phyloP scores from a whole-genome alignment of 2,113 vertebrate species.

The Xerus inauris region DNA sequence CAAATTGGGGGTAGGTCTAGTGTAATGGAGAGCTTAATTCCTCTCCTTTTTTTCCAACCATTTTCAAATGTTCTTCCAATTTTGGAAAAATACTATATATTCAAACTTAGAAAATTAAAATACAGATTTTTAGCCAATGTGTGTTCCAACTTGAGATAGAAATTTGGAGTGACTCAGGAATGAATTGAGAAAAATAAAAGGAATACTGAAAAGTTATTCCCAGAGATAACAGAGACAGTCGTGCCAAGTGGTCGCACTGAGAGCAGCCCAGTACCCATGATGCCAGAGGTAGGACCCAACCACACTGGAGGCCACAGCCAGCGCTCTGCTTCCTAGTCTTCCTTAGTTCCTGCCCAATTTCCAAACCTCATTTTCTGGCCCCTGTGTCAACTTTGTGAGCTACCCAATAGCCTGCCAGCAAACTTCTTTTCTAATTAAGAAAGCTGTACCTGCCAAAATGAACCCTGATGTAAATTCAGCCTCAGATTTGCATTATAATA shows the following conservation, averaged over 20 bases:
- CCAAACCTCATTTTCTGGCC: neutral
- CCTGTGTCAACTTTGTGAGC: neutral
- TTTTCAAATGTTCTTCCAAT: neutral
- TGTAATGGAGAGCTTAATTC: neutral
- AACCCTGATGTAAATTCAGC: neutral
- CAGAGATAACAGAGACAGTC: neutral
- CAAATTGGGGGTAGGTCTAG: neutral
- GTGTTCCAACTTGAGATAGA: neutral
- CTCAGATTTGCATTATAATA: neutral
- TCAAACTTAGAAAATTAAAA: neutral
- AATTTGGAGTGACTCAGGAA: neutral
- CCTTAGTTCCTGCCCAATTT: neutral
- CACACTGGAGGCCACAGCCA: fast-evolving
- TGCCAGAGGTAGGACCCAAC: too few species aligned
- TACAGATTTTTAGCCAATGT: neutral
- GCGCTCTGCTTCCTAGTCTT: neutral
- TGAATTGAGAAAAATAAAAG: neutral
- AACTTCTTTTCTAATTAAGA: neutral
- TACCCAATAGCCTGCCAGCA: neutral
- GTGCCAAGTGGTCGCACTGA: neutral
- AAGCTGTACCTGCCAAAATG: neutral
- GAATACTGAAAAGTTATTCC: neutral
- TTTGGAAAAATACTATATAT: neutral
- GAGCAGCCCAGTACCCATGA: too few species aligned
- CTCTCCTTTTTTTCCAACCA: neutral